These are phyloP conservation scores for Bryconaethiops microstoma DNA, from an alignment of 2,797 vertebrate species.

Conservation along the genomic window DNA sequence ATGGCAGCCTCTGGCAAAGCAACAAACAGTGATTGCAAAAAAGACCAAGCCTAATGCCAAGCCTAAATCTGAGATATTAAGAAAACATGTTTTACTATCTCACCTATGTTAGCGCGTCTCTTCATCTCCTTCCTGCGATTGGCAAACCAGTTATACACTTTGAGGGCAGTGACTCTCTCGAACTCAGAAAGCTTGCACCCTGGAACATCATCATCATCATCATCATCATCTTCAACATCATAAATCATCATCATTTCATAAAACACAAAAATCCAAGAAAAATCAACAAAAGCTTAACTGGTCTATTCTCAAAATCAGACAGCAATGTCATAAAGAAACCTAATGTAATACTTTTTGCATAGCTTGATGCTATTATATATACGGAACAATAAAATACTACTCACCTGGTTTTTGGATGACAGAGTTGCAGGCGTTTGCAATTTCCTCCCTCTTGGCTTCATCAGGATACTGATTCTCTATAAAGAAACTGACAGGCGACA, in stretches of 20 bases:
- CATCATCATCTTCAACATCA: no score
- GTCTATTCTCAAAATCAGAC: neutral
- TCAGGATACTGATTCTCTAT: constrained; percentile 86
- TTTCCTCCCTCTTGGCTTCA: constrained; percentile 83
- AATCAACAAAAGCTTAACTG: no score
- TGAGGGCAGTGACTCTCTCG: constrained; percentile 82
- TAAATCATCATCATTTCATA: neutral
- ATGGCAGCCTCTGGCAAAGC: constrained; percentile 80
- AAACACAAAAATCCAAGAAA: constrained; percentile 8
- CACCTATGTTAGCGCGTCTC: constrained; percentile 85
- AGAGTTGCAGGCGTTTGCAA: constrained; percentile 82
- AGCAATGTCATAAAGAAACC: neutral
- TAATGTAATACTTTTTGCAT: neutral
- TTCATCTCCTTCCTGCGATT: constrained; percentile 88
- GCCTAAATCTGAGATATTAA: neutral
- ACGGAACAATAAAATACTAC: neutral
- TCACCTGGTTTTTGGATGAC: constrained; percentile 85
- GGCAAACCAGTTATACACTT: constrained; percentile 88
- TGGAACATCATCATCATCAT: constrained; percentile 46
- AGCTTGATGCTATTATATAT: neutral
- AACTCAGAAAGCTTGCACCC: constrained; percentile 85
- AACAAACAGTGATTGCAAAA: neutral
- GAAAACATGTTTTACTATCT: constrained; percentile 15
- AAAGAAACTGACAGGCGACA: constrained; percentile 77
- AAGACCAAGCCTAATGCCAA: neutral